Evolutionary conservation across 2,888 invertebrate genomes (phyloP).

Genomic region (Argyresthia goedartella): DNA sequence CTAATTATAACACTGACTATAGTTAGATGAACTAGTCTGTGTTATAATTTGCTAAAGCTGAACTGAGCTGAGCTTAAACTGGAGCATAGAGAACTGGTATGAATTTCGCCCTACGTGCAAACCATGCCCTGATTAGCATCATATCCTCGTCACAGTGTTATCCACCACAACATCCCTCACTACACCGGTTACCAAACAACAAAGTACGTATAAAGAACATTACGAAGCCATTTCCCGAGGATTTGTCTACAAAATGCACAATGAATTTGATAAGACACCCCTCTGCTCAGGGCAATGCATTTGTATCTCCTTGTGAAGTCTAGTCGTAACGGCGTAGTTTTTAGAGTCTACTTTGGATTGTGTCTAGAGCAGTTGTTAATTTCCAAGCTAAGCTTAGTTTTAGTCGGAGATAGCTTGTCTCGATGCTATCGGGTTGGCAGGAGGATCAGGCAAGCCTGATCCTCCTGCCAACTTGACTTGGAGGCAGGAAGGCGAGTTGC

Average conservation of each 20-base stretch:
- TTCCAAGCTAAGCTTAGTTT: conserved; percentile 1
- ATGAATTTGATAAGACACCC: conserved; percentile 4
- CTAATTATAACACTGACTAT: too few species aligned
- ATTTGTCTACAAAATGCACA: conserved; percentile 1
- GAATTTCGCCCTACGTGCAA: too few species aligned
- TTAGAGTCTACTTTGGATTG: too few species aligned
- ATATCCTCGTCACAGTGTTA: neutral
- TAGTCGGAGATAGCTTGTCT: neutral
- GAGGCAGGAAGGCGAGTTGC: neutral
- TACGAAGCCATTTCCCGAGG: conserved; percentile 1
- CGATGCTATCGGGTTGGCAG: neutral
- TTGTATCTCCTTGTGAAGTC: neutral
- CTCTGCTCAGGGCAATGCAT: neutral
- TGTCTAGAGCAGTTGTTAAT: neutral
- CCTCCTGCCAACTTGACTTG: too few species aligned
- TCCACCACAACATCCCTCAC: neutral
- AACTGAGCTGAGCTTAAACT: too few species aligned
- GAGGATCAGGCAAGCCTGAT: neutral
- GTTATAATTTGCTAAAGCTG: too few species aligned
- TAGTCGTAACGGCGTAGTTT: too few species aligned
- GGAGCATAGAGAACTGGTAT: too few species aligned
- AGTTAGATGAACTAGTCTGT: too few species aligned
- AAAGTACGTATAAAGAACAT: conserved; percentile 1
- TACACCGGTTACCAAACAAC: neutral
- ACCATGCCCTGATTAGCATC: too few species aligned